Evolutionary conservation across 2,888 invertebrate species (phyloP).

Genomic region (Pteria penguin): DNA sequence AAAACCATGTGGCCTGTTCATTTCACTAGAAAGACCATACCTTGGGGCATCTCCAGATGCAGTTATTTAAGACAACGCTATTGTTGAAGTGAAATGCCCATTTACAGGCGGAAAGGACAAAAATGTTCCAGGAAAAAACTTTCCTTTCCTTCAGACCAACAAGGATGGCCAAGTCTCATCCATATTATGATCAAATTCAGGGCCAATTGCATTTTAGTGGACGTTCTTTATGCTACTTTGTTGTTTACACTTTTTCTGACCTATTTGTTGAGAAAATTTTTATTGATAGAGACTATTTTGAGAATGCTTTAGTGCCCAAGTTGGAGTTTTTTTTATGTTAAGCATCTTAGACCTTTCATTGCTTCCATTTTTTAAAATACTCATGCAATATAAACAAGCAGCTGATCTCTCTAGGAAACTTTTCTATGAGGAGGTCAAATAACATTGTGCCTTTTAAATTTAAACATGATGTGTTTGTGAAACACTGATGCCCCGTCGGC

Average conservation of each 20-base stretch:
- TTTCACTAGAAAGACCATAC: background rate
- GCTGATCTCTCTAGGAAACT: no score
- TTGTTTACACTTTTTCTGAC: background rate
- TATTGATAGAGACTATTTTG: background rate
- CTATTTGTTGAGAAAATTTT: background rate
- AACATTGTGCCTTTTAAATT: no score
- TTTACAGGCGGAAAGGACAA: background rate
- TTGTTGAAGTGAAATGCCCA: conserved; percentile 2
- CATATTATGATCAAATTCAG: conserved; percentile 1
- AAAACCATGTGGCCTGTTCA: background rate
- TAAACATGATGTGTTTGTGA: no score
- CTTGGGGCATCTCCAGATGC: conserved; percentile 15
- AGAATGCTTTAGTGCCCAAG: background rate
- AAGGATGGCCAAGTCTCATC: background rate
- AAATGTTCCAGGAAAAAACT: background rate
- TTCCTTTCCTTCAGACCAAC: background rate
- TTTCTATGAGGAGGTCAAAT: no score
- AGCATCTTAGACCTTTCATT: no score
- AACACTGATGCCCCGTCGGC: no score
- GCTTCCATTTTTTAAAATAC: no score
- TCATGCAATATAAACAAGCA: no score
- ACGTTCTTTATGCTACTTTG: background rate
- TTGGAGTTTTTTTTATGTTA: background rate
- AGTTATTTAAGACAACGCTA: background rate
- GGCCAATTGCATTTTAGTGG: background rate